These are phyloP conservation scores for Archaeoteleia sp. DNA, from an alignment of 2,888 invertebrate species.

Conservation along the genomic window DNA sequence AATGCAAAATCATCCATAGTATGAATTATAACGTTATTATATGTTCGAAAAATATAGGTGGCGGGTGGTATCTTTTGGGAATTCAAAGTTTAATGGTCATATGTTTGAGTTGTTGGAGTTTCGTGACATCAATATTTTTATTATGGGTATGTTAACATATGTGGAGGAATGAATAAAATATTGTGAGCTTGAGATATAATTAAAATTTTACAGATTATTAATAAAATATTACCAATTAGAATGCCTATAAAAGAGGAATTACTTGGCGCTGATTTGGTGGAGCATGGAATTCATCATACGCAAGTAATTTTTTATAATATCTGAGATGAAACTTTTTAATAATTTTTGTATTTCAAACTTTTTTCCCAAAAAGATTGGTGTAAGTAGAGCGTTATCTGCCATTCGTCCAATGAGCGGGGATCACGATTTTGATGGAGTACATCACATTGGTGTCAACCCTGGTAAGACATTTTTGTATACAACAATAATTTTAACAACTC, in stretches of 20 bases:
- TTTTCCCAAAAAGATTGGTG: conserved; percentile 79
- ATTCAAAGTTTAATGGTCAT: conserved; percentile 85
- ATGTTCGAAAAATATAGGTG: conserved; percentile 77
- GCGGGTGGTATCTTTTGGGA: conserved; percentile 91
- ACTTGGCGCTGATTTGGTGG: conserved; percentile 91
- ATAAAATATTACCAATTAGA: conserved; percentile 87
- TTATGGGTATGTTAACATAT: conserved; percentile 81
- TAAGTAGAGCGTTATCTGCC: conserved; percentile 85
- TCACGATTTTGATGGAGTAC: conserved; percentile 74
- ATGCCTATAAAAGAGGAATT: conserved; percentile 91
- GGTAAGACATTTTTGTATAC: conserved; percentile 76
- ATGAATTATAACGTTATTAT: conserved; percentile 7
- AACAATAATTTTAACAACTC: conserved; percentile 21
- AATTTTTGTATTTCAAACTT: conserved; percentile 17
- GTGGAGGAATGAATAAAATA: conserved; percentile 2
- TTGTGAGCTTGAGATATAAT: background rate
- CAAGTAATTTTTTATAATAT: conserved; percentile 74
- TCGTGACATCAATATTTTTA: conserved; percentile 81
- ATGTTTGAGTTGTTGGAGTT: conserved; percentile 85
- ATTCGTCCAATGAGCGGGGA: conserved; percentile 79
- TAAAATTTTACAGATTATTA: conserved; percentile 76
- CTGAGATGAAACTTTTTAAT: background rate
- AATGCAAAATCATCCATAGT: background rate
- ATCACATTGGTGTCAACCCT: conserved; percentile 82
- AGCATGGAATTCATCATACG: conserved; percentile 87